Percentiles rank a stretch among this genome's conserved stretches.
phyloP scores from a whole-genome alignment of 2,797 vertebrate genomes.

The Poliocrania exsul region DNA sequence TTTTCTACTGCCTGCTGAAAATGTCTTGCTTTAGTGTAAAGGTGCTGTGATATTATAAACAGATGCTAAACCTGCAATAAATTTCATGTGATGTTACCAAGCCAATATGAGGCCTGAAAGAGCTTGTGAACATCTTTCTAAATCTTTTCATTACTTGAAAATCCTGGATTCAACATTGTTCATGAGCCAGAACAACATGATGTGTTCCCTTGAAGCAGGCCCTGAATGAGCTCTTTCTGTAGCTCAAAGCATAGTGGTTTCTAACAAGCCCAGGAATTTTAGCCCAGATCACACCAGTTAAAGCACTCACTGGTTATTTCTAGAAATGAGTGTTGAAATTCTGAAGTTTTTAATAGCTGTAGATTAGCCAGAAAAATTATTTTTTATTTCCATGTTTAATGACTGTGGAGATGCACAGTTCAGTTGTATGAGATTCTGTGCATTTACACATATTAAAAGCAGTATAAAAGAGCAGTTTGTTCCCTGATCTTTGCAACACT shows the following conservation, averaged over 20 bases:
- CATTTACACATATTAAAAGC: background rate
- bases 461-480: background rate
- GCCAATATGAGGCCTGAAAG: background rate
- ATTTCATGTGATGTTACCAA: background rate
- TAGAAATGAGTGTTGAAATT: background rate
- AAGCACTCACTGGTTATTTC: constrained; percentile 1
- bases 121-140: background rate
- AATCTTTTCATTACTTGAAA: constrained; percentile 31
- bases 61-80: background rate
- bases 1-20: background rate
- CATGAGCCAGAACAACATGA: constrained; percentile 26
- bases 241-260: constrained; percentile 51
- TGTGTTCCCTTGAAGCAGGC: constrained; percentile 25
- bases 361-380: background rate
- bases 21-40: background rate
- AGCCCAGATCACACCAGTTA: constrained; percentile 5
- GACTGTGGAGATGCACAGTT: background rate
- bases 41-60: background rate
- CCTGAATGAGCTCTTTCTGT: constrained; percentile 63
- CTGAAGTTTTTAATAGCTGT: background rate
- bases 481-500: background rate
- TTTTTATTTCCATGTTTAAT: background rate
- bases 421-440: background rate
- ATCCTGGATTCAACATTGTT: constrained; percentile 19
- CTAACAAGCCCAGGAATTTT: constrained; percentile 53